Conservation (phyloP, 2,113 vertebrate species). For the Egretta garzetta region DNA sequence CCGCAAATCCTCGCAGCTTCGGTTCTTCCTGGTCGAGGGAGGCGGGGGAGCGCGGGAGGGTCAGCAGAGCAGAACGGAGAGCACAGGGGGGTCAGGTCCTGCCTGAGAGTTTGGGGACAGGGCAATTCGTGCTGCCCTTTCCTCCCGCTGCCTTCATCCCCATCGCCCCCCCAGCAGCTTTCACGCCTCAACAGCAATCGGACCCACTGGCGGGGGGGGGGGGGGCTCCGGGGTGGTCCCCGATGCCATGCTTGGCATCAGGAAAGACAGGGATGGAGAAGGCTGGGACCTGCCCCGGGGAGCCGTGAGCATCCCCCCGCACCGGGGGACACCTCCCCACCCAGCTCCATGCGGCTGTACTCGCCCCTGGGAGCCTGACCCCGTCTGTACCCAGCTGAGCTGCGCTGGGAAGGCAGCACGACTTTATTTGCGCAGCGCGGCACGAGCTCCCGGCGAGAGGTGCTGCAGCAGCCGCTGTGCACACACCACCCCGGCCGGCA, state of each 20-base stretch:
- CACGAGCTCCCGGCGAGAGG: rapidly evolving
- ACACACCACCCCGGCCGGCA: not conserved
- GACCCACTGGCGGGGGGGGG: not conserved
- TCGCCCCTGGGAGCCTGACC: rapidly evolving
- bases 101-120: not conserved
- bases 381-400: not conserved
- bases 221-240: not conserved
- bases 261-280: rapidly evolving
- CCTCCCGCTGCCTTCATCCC: not conserved
- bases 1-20: not conserved
- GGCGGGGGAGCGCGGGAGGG: not conserved
- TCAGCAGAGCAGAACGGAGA: not conserved
- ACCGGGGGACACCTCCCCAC: rapidly evolving
- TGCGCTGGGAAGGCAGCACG: not conserved
- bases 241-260: rapidly evolving
- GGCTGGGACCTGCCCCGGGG: not conserved
- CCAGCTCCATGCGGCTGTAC: not conserved
- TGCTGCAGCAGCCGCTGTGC: not conserved
- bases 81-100: not conserved
- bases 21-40: not conserved
- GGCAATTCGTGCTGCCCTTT: not conserved
- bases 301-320: not conserved
- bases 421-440: not conserved
- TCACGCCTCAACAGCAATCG: rapidly evolving
- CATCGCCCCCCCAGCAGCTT: not conserved